Conservation (phyloP, 1,140 invertebrate genomes). For the Drosophila kikkawai region DNA sequence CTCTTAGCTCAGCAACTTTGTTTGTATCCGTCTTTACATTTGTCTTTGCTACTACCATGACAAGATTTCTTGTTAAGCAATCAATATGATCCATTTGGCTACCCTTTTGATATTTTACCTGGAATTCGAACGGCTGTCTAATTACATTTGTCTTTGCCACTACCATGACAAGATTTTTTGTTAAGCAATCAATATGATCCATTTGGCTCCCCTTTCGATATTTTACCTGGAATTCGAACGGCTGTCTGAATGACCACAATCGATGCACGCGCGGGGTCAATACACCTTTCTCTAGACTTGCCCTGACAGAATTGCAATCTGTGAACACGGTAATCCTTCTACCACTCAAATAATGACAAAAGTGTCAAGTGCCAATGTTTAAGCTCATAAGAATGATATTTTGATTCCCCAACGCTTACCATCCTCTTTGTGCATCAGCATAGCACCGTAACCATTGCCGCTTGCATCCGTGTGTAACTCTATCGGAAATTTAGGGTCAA, state of each 20-base stretch:
- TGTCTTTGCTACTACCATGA: neutral
- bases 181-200: neutral
- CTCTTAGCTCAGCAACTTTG: neutral
- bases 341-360: neutral
- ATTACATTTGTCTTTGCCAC: neutral
- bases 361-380: slow-evolving; percentile 3
- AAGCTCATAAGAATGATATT: neutral
- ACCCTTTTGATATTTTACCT: too few species aligned
- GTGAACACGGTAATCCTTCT: slow-evolving; percentile 7
- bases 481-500: neutral
- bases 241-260: neutral
- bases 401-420: neutral
- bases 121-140: too few species aligned
- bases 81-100: too few species aligned
- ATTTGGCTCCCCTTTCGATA: neutral
- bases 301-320: neutral
- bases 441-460: slow-evolving; percentile 1
- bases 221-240: neutral
- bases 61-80: neutral
- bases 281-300: neutral
- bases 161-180: neutral
- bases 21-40: neutral
- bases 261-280: slow-evolving; percentile 1
- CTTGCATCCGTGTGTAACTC: neutral
- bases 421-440: slow-evolving; percentile 4